Evolutionary conservation across 2,888 invertebrate genomes (phyloP).

Genomic region (Andrena camellia): DNA sequence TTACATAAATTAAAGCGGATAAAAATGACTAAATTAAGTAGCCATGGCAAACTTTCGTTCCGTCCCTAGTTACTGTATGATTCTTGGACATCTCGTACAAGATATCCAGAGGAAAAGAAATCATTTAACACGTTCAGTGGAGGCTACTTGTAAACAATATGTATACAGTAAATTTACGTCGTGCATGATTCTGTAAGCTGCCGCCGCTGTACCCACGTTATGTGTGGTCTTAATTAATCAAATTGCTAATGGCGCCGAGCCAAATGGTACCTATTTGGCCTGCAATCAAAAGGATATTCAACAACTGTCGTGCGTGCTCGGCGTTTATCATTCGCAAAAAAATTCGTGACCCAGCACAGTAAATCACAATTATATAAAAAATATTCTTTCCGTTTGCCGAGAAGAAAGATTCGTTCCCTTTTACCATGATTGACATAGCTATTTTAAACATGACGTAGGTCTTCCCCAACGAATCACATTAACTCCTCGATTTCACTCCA

Average conservation of each 20-base stretch:
- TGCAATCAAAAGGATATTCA: constrained; percentile 62
- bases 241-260: constrained; percentile 66
- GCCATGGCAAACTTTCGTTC: not conserved
- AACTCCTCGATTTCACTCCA: too few species aligned
- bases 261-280: constrained; percentile 68
- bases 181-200: constrained; percentile 16
- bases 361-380: not conserved
- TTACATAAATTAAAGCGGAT: not conserved
- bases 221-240: constrained; percentile 72
- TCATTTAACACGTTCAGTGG: constrained; percentile 1
- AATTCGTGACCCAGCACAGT: not conserved
- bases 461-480: too few species aligned
- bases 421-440: too few species aligned
- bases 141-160: constrained; percentile 24
- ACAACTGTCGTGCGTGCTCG: constrained; percentile 32
- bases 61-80: too few species aligned
- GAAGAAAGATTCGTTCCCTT: too few species aligned
- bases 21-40: not conserved
- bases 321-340: not conserved
- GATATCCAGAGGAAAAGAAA: not conserved
- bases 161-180: constrained; percentile 2
- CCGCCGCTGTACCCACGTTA: constrained; percentile 23
- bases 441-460: too few species aligned
- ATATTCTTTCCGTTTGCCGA: not conserved
- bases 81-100: not conserved